Evolutionary conservation across 2,113 vertebrate species (phyloP), one percentile per base, ranked within the genome.

Genomic region (Phalacrocorax aristotelis): DNA sequence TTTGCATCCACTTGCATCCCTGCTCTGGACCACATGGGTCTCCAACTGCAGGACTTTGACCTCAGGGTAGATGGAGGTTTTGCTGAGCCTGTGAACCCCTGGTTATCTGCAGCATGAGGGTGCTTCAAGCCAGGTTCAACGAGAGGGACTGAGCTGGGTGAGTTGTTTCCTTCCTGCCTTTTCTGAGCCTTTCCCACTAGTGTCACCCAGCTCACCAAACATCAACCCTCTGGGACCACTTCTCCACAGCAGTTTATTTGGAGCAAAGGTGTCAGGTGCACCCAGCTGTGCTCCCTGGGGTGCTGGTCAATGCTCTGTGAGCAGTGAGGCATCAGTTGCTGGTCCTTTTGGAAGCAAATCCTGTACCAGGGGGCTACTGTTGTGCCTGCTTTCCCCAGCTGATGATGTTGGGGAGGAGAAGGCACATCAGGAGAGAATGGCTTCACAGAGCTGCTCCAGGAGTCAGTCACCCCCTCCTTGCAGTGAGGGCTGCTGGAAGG

Each of bases 271-370:
- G 55, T n/a, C 3, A 0, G 49, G 29, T 12, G 13, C 22, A 10
- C 14, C n/a, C 21, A 17, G 76, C 30, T 0, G 0, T 1, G 6
- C 19, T 68, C 70, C 57, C 42, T 0, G 1, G 13, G 2, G 25
- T 51, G 40, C 57, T 1, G 4, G 58, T 18, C 52, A 40, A 0
- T 8, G 13, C 58, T 42, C 34, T 10, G 21, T 2, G 54, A 55
- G 61, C 68, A 54, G 61, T 4, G 4, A 80, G 54, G 52, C 23
- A 27, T 29, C 9, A 1, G 36, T 55, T 17, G 36, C 54, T 65
- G 83, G 30, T 4, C 3, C 80, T 44, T 89, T 65, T 1, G 4
- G 87, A n/a, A 86, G 69, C 54, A 55, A 34, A 68, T 49, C 48
- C 89, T 5, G 3, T 81, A 69, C 62, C 75, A 75, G 85, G 90